A percentile compares a stretch with the other conserved stretches of the same genome.
phyloP scores from a whole-genome alignment of 2,797 vertebrate species.

The Phalloptychus januarius region DNA sequence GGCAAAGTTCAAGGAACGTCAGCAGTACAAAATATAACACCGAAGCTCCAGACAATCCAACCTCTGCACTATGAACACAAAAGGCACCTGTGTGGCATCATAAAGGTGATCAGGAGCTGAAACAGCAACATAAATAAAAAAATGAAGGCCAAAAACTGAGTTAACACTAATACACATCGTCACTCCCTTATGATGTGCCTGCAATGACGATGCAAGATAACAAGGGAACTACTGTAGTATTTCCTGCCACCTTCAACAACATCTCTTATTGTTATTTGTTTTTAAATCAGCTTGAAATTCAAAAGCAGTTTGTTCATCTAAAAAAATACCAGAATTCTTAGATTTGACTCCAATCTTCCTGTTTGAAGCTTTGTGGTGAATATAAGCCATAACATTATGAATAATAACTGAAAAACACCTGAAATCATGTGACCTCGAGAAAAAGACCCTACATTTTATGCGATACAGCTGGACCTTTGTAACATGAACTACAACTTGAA shows the following conservation, averaged over 20 bases:
- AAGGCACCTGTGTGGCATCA: conserved; percentile 31
- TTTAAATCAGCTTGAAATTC: neutral
- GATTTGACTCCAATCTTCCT: neutral
- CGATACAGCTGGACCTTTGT: neutral
- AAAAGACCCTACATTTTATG: neutral
- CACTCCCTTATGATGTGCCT: neutral
- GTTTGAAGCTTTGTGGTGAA: neutral
- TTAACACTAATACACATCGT: conserved; percentile 13
- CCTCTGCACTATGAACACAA: conserved; percentile 23
- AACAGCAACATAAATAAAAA: conserved; percentile 28
- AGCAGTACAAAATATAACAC: conserved; percentile 45
- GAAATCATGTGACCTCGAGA: neutral
- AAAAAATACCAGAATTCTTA: neutral
- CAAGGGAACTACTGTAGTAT: neutral
- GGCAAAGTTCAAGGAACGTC: conserved; percentile 58
- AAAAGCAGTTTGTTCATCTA: neutral
- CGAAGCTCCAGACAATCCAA: conserved; percentile 32
- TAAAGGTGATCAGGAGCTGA: conserved; percentile 22
- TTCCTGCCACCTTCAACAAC: neutral
- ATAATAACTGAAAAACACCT: neutral
- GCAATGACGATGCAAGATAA: neutral
- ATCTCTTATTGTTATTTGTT: neutral
- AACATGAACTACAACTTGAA: neutral
- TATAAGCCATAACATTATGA: neutral
- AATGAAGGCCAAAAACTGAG: conserved; percentile 32